Percentiles rank a stretch among this genome's conserved stretches.
Evolutionary conservation across 2,888 invertebrate species (phyloP).

Genomic region (Teinopalpus imperialis): DNA sequence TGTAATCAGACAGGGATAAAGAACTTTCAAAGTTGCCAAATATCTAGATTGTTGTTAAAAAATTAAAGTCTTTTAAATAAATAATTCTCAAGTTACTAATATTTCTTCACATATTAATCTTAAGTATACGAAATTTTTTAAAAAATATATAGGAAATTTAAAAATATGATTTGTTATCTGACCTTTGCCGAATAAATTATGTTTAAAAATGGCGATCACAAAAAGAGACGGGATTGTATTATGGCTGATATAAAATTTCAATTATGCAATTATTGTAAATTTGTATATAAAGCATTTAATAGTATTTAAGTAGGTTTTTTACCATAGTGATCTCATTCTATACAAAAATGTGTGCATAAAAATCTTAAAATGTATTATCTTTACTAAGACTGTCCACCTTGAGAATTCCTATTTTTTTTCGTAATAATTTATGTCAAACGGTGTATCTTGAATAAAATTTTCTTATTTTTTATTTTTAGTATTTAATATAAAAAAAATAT

Average conservation of each 20-base stretch:
- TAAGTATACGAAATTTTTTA: background rate
- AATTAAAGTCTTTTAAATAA: slow-evolving; percentile 2
- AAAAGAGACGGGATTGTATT: slow-evolving; percentile 5
- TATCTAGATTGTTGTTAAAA: slow-evolving; percentile 7
- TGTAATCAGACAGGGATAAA: slow-evolving; percentile 8
- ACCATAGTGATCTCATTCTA: slow-evolving; percentile 34
- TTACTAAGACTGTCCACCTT: slow-evolving; percentile 23
- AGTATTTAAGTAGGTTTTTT: slow-evolving; percentile 28
- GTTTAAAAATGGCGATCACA: slow-evolving; percentile 5
- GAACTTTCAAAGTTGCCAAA: slow-evolving; percentile 15
- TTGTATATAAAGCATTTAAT: slow-evolving; percentile 32
- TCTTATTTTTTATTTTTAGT: no score
- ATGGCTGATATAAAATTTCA: background rate
- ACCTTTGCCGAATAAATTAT: no score
- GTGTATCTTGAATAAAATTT: no score
- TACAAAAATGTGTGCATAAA: slow-evolving; percentile 15
- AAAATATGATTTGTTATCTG: background rate
- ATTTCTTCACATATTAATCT: background rate
- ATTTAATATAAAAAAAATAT: no score
- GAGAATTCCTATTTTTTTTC: slow-evolving; percentile 23
- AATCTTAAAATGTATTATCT: background rate
- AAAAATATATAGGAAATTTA: slow-evolving; percentile 4
- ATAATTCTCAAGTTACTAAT: slow-evolving; percentile 1
- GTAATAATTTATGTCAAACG: no score
- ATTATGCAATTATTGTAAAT: slow-evolving; percentile 25